These are phyloP conservation scores for Taurulus bubalis DNA, from an alignment of 2,113 vertebrate species.

Conservation along the genomic window DNA sequence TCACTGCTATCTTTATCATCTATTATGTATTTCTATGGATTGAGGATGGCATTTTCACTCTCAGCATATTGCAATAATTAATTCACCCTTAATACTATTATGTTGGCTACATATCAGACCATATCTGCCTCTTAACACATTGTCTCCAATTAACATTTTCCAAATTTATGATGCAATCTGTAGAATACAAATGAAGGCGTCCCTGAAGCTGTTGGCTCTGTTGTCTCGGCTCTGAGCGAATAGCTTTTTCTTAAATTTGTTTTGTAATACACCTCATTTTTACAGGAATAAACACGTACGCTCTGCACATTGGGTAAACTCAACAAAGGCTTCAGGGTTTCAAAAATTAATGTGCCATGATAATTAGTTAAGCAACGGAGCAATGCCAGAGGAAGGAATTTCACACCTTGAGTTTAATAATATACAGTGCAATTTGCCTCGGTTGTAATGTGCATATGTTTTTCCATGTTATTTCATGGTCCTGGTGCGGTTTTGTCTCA, in stretches of 20 bases:
- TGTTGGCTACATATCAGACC: conserved; percentile 71
- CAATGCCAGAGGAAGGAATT: conserved; percentile 69
- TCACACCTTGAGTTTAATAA: conserved; percentile 80
- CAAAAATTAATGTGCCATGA: conserved; percentile 78
- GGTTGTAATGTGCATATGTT: conserved; percentile 68
- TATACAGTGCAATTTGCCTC: conserved; percentile 71
- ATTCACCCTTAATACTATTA: conserved; percentile 68
- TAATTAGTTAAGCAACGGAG: conserved; percentile 80
- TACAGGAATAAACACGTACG: conserved; percentile 64
- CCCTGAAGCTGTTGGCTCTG: conserved; percentile 59
- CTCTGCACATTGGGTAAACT: conserved; percentile 70
- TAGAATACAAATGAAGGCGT: conserved; percentile 76
- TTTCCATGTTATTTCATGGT: conserved; percentile 57
- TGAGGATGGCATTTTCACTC: conserved; percentile 45
- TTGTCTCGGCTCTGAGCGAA: conserved; percentile 50
- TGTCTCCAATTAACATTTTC: conserved; percentile 78
- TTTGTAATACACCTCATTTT: conserved; percentile 67
- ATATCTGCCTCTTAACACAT: conserved; percentile 74
- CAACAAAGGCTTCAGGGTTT: conserved; percentile 73
- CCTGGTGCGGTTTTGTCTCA: conserved; percentile 26
- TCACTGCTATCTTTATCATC: conserved; percentile 44
- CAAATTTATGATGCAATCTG: conserved; percentile 79
- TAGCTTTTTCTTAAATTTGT: conserved; percentile 60
- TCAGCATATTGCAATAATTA: conserved; percentile 66
- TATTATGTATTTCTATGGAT: conserved; percentile 61